A percentile compares a stretch with the other conserved stretches of the same genome.
These are phyloP conservation scores for Acipenser transmontanus DNA, from an alignment of 2,797 vertebrate species.

Conservation along the genomic window DNA sequence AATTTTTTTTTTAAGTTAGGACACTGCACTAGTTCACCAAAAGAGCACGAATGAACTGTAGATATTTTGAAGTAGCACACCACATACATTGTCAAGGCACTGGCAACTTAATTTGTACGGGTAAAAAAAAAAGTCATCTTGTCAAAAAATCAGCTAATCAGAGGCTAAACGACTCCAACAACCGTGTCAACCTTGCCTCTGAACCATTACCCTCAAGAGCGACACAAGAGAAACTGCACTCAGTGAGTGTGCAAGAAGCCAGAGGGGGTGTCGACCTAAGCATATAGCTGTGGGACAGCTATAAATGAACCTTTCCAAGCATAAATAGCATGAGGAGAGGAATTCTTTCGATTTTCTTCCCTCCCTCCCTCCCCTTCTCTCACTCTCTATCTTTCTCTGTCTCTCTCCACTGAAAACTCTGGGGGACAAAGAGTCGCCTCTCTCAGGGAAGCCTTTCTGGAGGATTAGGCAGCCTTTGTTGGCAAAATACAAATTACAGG, in stretches of 20 bases:
- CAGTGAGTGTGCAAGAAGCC: slow-evolving; percentile 43
- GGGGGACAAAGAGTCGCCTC: slow-evolving; percentile 62
- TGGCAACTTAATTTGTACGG: slow-evolving; percentile 56
- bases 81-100: slow-evolving; percentile 43
- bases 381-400: slow-evolving; percentile 30
- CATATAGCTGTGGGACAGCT: slow-evolving; percentile 52
- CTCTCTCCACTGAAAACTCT: slow-evolving; percentile 42
- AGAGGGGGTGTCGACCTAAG: slow-evolving; percentile 49
- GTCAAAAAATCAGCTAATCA: slow-evolving; percentile 48
- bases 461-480: slow-evolving; percentile 86
- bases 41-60: background rate
- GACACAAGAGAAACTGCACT: slow-evolving; percentile 45
- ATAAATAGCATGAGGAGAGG: slow-evolving; percentile 70
- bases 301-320: slow-evolving; percentile 70
- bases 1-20: slow-evolving; percentile 2
- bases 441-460: slow-evolving; percentile 61
- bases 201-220: slow-evolving; percentile 40
- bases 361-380: slow-evolving; percentile 27
- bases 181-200: slow-evolving; percentile 44
- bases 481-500: slow-evolving; percentile 91
- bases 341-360: slow-evolving; percentile 40
- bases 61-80: background rate
- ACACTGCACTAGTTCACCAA: background rate
- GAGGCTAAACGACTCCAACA: slow-evolving; percentile 67
- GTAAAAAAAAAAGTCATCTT: slow-evolving; percentile 23